These are phyloP conservation scores for Pocillopora damicornis DNA, from an alignment of 64 coral and sea anemone species.

Conservation along the genomic window DNA sequence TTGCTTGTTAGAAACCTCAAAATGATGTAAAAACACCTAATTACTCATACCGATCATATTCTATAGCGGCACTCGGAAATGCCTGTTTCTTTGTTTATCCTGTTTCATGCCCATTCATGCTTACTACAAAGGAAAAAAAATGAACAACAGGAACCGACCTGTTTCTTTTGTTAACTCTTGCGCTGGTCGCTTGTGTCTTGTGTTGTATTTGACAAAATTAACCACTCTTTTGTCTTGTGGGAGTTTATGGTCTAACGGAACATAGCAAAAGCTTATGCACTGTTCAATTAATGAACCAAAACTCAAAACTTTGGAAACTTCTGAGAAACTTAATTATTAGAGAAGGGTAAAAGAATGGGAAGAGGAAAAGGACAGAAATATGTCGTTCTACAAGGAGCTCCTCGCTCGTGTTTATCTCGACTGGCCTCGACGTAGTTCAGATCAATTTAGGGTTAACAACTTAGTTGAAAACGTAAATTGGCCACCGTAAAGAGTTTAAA, in stretches of 20 bases:
- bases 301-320: too few relatives aligned
- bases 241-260: not conserved
- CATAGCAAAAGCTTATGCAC: not conserved
- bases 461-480: too few relatives aligned
- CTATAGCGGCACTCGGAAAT: not conserved
- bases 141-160: not conserved
- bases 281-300: too few relatives aligned
- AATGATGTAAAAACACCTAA: not conserved
- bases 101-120: not conserved
- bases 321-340: too few relatives aligned
- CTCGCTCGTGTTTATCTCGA: too few relatives aligned
- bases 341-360: too few relatives aligned
- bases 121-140: not conserved
- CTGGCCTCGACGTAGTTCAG: too few relatives aligned
- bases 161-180: not conserved
- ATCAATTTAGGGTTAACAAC: too few relatives aligned
- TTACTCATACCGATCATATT: not conserved
- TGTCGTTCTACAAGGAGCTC: too few relatives aligned
- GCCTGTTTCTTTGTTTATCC: not conserved
- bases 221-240: not conserved
- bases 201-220: conserved; percentile 8
- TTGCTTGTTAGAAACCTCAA: not conserved
- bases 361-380: too few relatives aligned
- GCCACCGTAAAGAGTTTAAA: too few relatives aligned
- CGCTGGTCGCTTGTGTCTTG: not conserved